Base-by-base conservation (phyloP, 2,113 vertebrate genomes). In the Ancistrus triradiatus region DNA sequence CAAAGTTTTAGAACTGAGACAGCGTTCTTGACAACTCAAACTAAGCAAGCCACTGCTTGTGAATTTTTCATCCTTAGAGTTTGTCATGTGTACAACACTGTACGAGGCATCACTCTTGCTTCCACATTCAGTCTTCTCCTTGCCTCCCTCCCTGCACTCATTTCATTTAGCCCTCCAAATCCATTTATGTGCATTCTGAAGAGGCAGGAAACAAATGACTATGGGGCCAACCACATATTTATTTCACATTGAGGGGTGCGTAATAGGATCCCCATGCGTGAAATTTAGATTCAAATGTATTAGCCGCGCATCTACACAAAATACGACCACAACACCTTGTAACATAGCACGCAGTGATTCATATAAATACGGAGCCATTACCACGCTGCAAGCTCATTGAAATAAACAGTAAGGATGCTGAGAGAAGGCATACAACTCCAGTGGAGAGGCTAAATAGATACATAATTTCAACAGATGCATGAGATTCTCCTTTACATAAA, bases 221-320 rank as follows among this genome's bases (percentile, higher is more conserved):
- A 62, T 63, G 69, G 63, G 59, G 49, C 74, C 68, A 75, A 79
- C 80, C 75, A 78, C 75, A 64, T 78, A 83, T 81, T 81, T 81
- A 81, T 76, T 74, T 70, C 79, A 74, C 71, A 75, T 78, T 22
- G 40, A 60, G 76, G 73, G 14, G 40, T 80, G 67, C 48, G 59
- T 77, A 77, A 78, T 74, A 19, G 70, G 64, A 84, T 78, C 74
- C 74, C 76, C 43, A 35, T 59, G 78, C 80, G 66, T 85, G 77
- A 81, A 83, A 84, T 84, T 79, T 75, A 74, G 63, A 83, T 73
- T 74, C 60, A 70, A 82, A 81, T 61, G 74, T 68, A 79, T 83
- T 78, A 80, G 71, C 51, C 18, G 67, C 67, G 52, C 65, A 59
- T 18, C 44, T 71, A 53, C 38, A 57, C 68, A 78, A 65, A 67